Percentiles rank a stretch among this genome's conserved stretches.
Evolutionary conservation across 2,797 vertebrate genomes (phyloP).

Genomic region (Parambassis ranga): DNA sequence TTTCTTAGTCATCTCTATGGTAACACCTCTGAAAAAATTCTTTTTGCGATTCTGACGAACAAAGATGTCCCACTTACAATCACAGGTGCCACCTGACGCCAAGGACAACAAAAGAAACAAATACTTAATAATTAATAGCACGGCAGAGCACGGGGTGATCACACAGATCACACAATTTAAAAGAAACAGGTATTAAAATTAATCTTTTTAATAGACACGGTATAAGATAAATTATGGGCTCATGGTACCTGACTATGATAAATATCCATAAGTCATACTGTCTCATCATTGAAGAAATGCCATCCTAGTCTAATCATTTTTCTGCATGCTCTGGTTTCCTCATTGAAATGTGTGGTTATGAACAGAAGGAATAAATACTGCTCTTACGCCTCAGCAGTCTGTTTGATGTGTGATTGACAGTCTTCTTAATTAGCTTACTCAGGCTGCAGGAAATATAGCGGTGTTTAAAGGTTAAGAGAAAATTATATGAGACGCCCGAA

Average conservation of each 20-base stretch:
- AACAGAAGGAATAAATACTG: not conserved
- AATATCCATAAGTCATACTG: too few relatives aligned
- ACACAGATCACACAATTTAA: too few relatives aligned
- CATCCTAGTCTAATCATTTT: not conserved
- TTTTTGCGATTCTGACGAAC: not conserved
- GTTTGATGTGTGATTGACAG: conserved; percentile 26
- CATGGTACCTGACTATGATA: too few relatives aligned
- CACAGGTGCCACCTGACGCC: not conserved
- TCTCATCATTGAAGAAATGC: not conserved
- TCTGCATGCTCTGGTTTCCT: too few relatives aligned
- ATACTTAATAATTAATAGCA: conserved; percentile 4
- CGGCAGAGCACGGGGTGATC: not conserved
- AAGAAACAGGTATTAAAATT: too few relatives aligned
- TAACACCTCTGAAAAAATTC: not conserved
- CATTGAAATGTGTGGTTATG: not conserved
- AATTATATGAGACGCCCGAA: not conserved
- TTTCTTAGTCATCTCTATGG: not conserved
- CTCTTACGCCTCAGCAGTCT: not conserved
- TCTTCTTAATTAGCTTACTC: conserved; percentile 21
- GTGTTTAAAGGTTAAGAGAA: not conserved
- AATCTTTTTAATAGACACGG: too few relatives aligned
- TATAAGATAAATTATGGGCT: too few relatives aligned
- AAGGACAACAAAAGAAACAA: not conserved
- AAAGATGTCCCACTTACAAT: not conserved
- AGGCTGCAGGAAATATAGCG: not conserved